phyloP scores from a whole-genome alignment of 2,888 invertebrate genomes.

The Cataglyphis livida region DNA sequence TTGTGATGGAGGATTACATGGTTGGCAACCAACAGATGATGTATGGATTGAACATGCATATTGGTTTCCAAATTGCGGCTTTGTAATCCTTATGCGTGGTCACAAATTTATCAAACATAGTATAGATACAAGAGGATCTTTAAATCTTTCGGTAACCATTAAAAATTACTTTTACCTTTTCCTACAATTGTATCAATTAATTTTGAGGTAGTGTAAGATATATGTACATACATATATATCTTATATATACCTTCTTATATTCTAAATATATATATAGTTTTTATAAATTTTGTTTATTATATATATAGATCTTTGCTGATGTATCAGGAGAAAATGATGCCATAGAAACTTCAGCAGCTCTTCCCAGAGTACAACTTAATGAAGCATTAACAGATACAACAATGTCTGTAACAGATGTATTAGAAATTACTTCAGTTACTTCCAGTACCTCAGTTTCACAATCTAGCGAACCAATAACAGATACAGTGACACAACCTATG shows the following conservation, averaged over 20 bases:
- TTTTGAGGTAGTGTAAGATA: constrained; percentile 15
- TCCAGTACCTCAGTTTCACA: constrained; percentile 63
- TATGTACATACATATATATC: background rate
- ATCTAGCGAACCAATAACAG: constrained; percentile 18
- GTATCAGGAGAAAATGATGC: constrained; percentile 70
- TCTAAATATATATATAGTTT: no score
- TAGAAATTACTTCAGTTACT: constrained; percentile 36
- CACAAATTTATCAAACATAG: constrained; percentile 90
- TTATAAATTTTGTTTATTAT: constrained; percentile 3
- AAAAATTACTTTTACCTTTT: background rate
- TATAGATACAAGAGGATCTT: constrained; percentile 78
- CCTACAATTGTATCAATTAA: constrained; percentile 2
- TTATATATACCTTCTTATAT: background rate
- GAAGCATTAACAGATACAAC: constrained; percentile 76
- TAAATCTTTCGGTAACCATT: constrained; percentile 77
- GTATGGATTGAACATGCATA: constrained; percentile 98
- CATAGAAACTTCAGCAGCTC: background rate
- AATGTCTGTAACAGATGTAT: constrained; percentile 59
- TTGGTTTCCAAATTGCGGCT: constrained; percentile 97
- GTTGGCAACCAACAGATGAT: constrained; percentile 96
- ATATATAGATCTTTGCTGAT: constrained; percentile 74
- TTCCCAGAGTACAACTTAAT: constrained; percentile 52
- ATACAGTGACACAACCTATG: constrained; percentile 54
- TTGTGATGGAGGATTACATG: constrained; percentile 96
- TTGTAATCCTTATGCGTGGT: constrained; percentile 93